phyloP scores from a whole-genome alignment of 2,113 vertebrate genomes.

The Cheirogaleus medius region DNA sequence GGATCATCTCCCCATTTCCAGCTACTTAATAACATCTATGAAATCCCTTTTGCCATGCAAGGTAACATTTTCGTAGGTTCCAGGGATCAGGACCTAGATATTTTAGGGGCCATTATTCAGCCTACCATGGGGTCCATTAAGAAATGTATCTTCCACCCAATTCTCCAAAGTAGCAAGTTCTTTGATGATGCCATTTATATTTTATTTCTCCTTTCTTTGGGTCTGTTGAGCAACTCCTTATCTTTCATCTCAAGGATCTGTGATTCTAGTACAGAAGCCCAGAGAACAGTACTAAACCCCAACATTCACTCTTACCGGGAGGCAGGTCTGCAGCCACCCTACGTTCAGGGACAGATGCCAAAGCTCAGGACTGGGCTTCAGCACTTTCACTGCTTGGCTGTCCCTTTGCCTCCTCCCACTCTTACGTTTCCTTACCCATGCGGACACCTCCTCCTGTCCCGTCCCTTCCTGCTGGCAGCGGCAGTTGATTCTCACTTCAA shows the following conservation, averaged over 20 bases:
- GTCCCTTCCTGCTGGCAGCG: background rate
- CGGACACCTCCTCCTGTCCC: rapidly evolving
- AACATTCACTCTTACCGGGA: rapidly evolving
- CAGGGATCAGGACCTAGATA: background rate
- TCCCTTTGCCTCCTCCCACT: background rate
- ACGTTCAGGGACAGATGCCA: background rate
- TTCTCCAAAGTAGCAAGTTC: background rate
- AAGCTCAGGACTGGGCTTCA: rapidly evolving
- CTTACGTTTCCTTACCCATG: rapidly evolving
- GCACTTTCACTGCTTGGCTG: rapidly evolving
- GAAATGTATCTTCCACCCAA: background rate
- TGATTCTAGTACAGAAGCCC: background rate
- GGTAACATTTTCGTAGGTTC: no score
- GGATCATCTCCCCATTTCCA: background rate
- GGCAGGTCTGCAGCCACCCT: background rate
- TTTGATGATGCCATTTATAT: background rate
- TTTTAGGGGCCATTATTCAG: background rate
- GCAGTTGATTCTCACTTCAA: background rate
- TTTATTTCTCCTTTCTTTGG: background rate
- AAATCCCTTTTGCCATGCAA: background rate
- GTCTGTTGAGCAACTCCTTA: background rate
- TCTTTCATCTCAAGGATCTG: background rate
- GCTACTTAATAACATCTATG: background rate
- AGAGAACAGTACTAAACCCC: background rate
- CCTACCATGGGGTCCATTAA: background rate